These are phyloP conservation scores for Hofmannophila pseudospretella DNA, from an alignment of 2,888 invertebrate species.

Conservation along the genomic window DNA sequence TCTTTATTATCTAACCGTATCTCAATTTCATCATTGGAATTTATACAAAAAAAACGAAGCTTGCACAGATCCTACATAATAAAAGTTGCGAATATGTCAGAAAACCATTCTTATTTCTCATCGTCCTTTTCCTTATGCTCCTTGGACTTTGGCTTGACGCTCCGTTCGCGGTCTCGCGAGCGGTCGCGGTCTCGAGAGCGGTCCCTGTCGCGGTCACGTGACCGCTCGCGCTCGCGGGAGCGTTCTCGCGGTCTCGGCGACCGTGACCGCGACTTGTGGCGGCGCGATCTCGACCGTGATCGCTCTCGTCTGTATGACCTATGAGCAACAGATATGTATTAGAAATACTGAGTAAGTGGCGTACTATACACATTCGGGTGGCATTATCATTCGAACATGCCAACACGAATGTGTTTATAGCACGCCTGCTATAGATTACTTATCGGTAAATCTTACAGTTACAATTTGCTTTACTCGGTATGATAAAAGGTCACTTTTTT, in stretches of 20 bases:
- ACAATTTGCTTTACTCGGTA: no score
- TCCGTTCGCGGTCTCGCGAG: slow-evolving; percentile 59
- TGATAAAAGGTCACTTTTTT: no score
- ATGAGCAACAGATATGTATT: slow-evolving; percentile 9
- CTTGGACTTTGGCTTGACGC: slow-evolving; percentile 69
- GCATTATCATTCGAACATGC: no score
- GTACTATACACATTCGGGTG: no score
- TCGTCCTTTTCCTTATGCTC: slow-evolving; percentile 84
- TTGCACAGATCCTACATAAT: neutral
- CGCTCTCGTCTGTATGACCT: slow-evolving; percentile 70
- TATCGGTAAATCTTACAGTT: no score
- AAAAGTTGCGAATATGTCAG: neutral
- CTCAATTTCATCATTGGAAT: no score
- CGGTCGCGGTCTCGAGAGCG: slow-evolving; percentile 66
- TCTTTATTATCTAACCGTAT: no score
- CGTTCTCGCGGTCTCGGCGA: slow-evolving; percentile 12
- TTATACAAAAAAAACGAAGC: no score
- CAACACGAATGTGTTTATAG: no score
- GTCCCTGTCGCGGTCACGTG: slow-evolving; percentile 42
- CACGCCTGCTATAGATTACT: no score
- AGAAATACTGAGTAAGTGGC: no score
- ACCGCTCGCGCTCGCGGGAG: slow-evolving; percentile 36
- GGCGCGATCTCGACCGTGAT: slow-evolving; percentile 69
- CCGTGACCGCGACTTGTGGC: slow-evolving; percentile 84
- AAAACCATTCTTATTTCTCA: slow-evolving; percentile 78